Evolutionary conservation across 2,888 invertebrate genomes (phyloP).

Genomic region (Enchytraeus crypticus): DNA sequence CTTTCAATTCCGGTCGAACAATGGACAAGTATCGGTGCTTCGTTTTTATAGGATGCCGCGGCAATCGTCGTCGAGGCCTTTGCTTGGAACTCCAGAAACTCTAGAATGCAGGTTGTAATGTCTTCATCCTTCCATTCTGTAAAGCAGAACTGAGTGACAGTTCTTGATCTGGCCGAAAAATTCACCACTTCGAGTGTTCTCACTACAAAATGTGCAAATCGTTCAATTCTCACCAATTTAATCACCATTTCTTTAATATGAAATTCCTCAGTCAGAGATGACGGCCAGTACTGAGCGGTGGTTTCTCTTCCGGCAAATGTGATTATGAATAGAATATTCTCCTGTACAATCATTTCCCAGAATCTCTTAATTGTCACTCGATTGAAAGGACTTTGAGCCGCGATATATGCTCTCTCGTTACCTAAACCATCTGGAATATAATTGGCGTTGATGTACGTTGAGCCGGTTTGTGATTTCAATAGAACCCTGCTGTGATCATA

Average conservation of each 20-base stretch:
- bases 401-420: constrained; percentile 49
- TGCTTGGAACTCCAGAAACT: constrained; percentile 38
- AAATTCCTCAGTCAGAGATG: constrained; percentile 57
- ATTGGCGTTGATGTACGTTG: constrained; percentile 27
- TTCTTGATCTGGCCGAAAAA: not conserved
- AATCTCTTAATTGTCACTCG: constrained; percentile 46
- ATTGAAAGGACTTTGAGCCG: constrained; percentile 51
- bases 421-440: constrained; percentile 29
- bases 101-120: constrained; percentile 39
- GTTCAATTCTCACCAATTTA: constrained; percentile 76
- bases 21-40: constrained; percentile 41
- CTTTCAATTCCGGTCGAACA: constrained; percentile 46
- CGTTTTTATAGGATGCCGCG: not conserved
- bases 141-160: constrained; percentile 37
- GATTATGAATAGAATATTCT: constrained; percentile 47
- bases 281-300: constrained; percentile 74
- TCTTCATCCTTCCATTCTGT: constrained; percentile 45
- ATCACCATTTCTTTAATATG: constrained; percentile 78
- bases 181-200: constrained; percentile 30
- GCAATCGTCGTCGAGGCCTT: too few species aligned
- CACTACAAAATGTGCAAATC: constrained; percentile 77
- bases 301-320: constrained; percentile 52
- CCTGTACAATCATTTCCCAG: constrained; percentile 53
- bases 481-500: constrained; percentile 43
- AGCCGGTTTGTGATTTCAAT: constrained; percentile 20